Conservation (phyloP, 64 coral and sea anemone genomes). For the Cladopsammia gracilis region DNA sequence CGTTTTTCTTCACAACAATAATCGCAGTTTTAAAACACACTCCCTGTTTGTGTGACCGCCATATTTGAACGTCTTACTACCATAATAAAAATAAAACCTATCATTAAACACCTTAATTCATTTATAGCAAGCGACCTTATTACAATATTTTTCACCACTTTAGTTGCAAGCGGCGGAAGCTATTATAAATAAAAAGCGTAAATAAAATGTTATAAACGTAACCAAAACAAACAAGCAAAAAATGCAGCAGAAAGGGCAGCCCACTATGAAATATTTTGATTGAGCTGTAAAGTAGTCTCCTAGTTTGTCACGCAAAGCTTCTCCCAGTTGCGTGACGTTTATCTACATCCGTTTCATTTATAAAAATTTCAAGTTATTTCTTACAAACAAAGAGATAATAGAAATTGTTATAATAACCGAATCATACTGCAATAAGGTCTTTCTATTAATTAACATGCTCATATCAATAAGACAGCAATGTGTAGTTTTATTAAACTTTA, state of each 20-base stretch:
- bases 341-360: too few relatives aligned
- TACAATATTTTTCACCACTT: not conserved
- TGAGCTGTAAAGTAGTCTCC: not conserved
- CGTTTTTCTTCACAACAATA: not conserved
- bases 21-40: not conserved
- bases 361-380: too few relatives aligned
- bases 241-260: not conserved
- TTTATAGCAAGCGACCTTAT: constrained; percentile 7
- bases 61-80: not conserved
- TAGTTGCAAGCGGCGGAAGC: not conserved
- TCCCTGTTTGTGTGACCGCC: not conserved
- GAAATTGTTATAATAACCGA: too few relatives aligned
- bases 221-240: not conserved
- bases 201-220: not conserved
- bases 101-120: not conserved
- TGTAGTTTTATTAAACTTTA: too few relatives aligned
- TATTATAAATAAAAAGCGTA: constrained; percentile 31
- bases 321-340: too few relatives aligned
- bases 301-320: too few relatives aligned
- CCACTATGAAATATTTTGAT: not conserved
- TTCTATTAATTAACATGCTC: too few relatives aligned
- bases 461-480: too few relatives aligned
- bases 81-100: not conserved
- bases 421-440: too few relatives aligned
- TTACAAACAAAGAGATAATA: too few relatives aligned